Conservation (phyloP, 2,797 vertebrate genomes). For the Petrocephalus schoutedeni region DNA sequence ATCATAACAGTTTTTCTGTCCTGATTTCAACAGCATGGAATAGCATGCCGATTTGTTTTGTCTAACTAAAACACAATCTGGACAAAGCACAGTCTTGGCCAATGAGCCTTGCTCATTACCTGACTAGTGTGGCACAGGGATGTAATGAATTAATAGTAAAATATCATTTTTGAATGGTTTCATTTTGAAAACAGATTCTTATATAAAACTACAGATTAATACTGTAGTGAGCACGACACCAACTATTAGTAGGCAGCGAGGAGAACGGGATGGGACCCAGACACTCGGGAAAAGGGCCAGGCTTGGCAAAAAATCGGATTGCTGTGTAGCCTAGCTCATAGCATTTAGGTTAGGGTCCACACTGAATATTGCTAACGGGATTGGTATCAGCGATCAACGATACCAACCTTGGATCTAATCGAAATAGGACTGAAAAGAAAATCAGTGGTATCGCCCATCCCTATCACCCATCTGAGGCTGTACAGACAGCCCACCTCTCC, state of each 20-base stretch:
- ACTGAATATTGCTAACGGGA: not conserved
- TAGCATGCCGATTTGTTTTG: conserved; percentile 45
- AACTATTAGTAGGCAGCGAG: not conserved
- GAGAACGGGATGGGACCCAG: not conserved
- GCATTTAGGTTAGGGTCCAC: not conserved
- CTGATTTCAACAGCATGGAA: conserved; percentile 24
- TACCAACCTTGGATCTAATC: not conserved
- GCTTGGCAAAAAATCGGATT: not conserved
- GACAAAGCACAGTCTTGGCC: conserved; percentile 53
- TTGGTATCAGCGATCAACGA: no score
- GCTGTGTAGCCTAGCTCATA: not conserved
- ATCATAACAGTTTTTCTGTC: not conserved
- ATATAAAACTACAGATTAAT: not conserved
- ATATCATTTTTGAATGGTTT: not conserved
- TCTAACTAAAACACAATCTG: conserved; percentile 42
- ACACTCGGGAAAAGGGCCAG: not conserved
- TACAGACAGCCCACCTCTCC: no score
- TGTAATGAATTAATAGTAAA: not conserved
- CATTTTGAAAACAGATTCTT: not conserved
- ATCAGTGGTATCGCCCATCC: not conserved
- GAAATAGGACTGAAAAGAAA: not conserved
- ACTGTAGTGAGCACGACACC: not conserved
- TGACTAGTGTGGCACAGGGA: not conserved
- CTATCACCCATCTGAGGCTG: no score
- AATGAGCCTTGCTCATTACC: conserved; percentile 42